phyloP scores from a whole-genome alignment of 1,140 invertebrate genomes.

The Drosophila auraria region DNA sequence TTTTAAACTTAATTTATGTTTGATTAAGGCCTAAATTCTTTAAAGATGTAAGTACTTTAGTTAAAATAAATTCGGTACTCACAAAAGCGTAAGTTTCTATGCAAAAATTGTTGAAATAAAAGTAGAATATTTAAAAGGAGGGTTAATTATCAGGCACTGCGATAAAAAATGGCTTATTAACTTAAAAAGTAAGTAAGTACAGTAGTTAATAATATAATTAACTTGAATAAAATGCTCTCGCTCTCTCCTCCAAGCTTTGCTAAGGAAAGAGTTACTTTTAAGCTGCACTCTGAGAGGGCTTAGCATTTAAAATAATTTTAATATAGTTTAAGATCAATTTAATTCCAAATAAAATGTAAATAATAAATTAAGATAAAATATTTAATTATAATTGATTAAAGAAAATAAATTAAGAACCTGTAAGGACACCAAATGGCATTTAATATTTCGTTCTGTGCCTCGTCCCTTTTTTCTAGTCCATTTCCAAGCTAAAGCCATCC shows the following conservation, averaged over 20 bases:
- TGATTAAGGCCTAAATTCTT: background rate
- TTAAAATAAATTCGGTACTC: conserved; percentile 1
- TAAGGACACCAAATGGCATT: background rate
- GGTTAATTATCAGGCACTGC: background rate
- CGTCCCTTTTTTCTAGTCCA: background rate
- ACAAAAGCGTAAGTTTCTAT: background rate
- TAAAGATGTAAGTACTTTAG: background rate
- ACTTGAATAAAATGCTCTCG: too few species aligned
- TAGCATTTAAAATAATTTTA: too few species aligned
- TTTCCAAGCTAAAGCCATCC: background rate
- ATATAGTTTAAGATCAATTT: too few species aligned
- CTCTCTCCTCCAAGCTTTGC: too few species aligned
- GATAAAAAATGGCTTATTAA: background rate
- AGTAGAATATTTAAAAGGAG: background rate
- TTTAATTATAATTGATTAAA: background rate
- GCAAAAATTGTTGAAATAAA: background rate
- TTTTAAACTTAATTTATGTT: conserved; percentile 8
- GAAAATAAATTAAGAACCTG: too few species aligned
- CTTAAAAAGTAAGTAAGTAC: too few species aligned
- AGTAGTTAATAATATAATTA: too few species aligned
- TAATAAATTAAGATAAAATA: too few species aligned
- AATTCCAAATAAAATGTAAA: background rate
- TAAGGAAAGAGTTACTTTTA: too few species aligned
- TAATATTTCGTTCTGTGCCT: background rate
- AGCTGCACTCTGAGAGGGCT: too few species aligned